A percentile compares a stretch with the other conserved stretches of the same genome.
Evolutionary conservation across 2,888 invertebrate genomes (phyloP).

Genomic region (Clanis bilineata): DNA sequence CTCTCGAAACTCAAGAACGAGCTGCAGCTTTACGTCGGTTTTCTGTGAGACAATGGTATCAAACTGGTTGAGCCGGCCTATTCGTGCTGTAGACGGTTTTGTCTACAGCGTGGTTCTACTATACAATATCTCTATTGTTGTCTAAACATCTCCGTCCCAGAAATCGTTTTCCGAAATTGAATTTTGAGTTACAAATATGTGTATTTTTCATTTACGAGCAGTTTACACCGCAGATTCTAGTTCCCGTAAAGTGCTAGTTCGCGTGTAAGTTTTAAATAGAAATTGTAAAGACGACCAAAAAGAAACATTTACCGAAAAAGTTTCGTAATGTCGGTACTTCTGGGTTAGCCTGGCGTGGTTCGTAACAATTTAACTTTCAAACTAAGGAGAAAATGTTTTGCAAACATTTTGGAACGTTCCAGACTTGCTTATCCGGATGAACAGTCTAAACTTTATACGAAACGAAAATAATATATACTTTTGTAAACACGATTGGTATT

Average conservation of each 20-base stretch:
- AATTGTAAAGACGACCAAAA: slow-evolving; percentile 1
- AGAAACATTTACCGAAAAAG: slow-evolving; percentile 1
- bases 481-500: no score
- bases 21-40: no score
- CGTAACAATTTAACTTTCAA: slow-evolving; percentile 11
- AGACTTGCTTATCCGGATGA: background rate
- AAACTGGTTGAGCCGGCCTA: no score
- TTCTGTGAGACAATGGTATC: no score
- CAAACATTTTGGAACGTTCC: background rate
- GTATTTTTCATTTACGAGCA: background rate
- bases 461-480: no score
- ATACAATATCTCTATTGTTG: background rate
- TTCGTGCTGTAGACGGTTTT: no score
- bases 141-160: background rate
- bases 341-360: background rate
- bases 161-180: background rate
- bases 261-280: slow-evolving; percentile 25
- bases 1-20: no score
- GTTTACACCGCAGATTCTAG: slow-evolving; percentile 1
- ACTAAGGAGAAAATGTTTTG: background rate
- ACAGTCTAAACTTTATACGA: background rate
- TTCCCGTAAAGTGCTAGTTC: slow-evolving; percentile 13
- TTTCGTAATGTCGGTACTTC: slow-evolving; percentile 3
- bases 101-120: no score
- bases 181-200: background rate